phyloP scores from a whole-genome alignment of 2,888 invertebrate genomes.

The Lycocerus yunnanus region DNA sequence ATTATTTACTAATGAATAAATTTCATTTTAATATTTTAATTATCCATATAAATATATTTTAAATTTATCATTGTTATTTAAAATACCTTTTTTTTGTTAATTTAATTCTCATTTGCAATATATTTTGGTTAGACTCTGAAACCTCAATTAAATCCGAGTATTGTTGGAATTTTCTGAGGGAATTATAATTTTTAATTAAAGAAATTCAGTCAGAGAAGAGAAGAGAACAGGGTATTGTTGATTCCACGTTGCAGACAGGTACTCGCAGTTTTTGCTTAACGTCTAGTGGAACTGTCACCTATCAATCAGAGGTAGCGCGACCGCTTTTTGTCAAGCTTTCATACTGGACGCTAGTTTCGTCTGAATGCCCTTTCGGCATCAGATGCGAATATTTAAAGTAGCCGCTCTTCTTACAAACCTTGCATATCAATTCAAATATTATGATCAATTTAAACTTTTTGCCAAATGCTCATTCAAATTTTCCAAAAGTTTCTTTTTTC shows the following conservation, averaged over 20 bases:
- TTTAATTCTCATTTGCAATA: background rate
- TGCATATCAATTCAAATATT: conserved; percentile 34
- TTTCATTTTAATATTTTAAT: background rate
- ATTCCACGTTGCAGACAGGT: conserved; percentile 33
- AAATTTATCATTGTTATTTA: background rate
- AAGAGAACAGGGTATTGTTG: conserved; percentile 35
- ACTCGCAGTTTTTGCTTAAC: conserved; percentile 50
- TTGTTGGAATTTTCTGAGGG: conserved; percentile 46
- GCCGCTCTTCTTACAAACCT: conserved; percentile 39
- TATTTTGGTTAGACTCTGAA: background rate
- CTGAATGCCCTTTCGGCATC: conserved; percentile 45
- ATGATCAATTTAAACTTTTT: background rate
- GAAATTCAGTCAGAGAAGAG: conserved; percentile 11
- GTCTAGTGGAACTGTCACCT: conserved; percentile 57
- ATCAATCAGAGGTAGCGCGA: conserved; percentile 57
- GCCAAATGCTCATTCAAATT: background rate
- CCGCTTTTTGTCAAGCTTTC: conserved; percentile 58
- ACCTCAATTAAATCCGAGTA: conserved; percentile 18
- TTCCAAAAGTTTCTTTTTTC: background rate
- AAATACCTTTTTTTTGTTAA: background rate
- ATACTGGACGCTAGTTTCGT: conserved; percentile 55
- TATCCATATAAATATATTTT: background rate
- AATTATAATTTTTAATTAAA: conserved; percentile 51
- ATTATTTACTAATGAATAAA: background rate
- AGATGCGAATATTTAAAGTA: conserved; percentile 54